phyloP scores from a whole-genome alignment of 2,888 invertebrate species.

The Ischnus inquisitorius region DNA sequence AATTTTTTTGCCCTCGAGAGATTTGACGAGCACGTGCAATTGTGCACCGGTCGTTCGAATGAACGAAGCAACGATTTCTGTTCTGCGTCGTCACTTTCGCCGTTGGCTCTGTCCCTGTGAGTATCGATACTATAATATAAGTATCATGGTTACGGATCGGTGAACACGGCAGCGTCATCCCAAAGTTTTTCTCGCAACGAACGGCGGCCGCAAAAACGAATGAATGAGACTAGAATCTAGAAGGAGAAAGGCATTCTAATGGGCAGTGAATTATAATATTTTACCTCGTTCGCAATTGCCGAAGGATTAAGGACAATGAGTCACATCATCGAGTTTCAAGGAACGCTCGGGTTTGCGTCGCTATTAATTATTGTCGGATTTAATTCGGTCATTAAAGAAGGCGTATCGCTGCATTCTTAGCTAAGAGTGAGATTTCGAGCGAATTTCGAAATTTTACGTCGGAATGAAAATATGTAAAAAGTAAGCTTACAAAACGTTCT shows the following conservation, averaged over 20 bases:
- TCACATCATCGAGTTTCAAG: not conserved
- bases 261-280: not conserved
- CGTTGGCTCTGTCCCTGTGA: not conserved
- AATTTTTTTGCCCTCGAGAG: too few species aligned
- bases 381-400: too few species aligned
- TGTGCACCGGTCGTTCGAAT: not conserved
- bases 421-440: too few species aligned
- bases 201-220: slow-evolving; percentile 29
- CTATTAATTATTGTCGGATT: too few species aligned
- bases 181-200: slow-evolving; percentile 13
- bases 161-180: slow-evolving; percentile 6
- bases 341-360: not conserved
- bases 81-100: slow-evolving; percentile 51
- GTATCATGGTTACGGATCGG: slow-evolving; percentile 17
- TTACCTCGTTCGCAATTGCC: not conserved
- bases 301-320: not conserved
- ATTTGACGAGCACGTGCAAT: slow-evolving; percentile 1
- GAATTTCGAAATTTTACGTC: too few species aligned
- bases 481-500: too few species aligned
- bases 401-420: too few species aligned
- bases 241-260: slow-evolving; percentile 45
- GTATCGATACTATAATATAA: slow-evolving; percentile 4
- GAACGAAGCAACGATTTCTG: slow-evolving; percentile 23
- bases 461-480: too few species aligned
- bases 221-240: slow-evolving; percentile 12